Evolutionary conservation across 53 echinoderm and acorn worm species (phyloP), one percentile per base, ranked within the genome.

Genomic region (Astropecten irregularis): DNA sequence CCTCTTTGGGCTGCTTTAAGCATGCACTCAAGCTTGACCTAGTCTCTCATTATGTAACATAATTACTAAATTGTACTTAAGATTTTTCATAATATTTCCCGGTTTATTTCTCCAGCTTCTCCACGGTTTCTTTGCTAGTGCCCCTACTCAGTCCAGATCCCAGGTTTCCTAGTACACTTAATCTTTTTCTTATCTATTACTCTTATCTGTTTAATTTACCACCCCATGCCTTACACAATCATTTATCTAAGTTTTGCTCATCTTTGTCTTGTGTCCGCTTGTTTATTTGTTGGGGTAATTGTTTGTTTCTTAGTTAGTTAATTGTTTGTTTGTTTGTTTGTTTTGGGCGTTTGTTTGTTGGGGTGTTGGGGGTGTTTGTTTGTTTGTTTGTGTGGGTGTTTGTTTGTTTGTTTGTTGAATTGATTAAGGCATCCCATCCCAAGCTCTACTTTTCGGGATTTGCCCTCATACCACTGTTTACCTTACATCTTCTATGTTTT

Each of bases 21-120:
- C 61, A 20, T 61, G 61, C 61, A 16, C 31, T 28, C 16, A 61
- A 61, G 61, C 61, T 61, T 61, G 61, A 61, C 10, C 61, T 61
- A 28, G 26, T 61, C 61, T 61, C 61, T 61, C 61, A 61, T 61
- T 61, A 31, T 61, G 30, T 31, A 61, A 61, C 61, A 61, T 28
- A 61, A 27, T 31, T 61, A 22, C 60, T 60, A 22, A 16, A 22
- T 56, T 9, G 21, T 22, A 22, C 1, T 20, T 56, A 15, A 2
- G 27, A 1, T 16, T 16, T 61, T 61, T 61, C 15, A 26, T 15
- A 26, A 15, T 61, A 61, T 61, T 61, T 61, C 61, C 31, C 31
- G 61, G 27, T 61, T 26, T 10, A 15, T 30, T 28, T 61, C 16
- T 61, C 21, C 54, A 20, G 15, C 21, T 50, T 58, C 2, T 22